Conservation (phyloP, 1,140 invertebrate species). For the Asbolus verrucosus region DNA sequence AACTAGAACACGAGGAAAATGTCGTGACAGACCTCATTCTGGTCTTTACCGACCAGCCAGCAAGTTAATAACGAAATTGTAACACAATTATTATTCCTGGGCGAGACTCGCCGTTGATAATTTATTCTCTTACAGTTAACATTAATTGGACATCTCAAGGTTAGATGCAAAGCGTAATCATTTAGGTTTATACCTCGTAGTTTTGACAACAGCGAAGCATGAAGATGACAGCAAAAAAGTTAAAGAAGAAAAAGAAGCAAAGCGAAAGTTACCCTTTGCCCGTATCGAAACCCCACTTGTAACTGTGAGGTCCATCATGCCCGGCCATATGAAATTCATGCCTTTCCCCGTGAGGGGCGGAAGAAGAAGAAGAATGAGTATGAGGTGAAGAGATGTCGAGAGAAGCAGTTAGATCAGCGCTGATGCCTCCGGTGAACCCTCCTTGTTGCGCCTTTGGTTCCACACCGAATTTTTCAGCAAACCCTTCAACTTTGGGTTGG, state of each 20-base stretch:
- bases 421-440: not conserved
- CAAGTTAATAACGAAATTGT: not conserved
- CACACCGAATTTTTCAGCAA: not conserved
- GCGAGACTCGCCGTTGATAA: too few relatives aligned
- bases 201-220: too few relatives aligned
- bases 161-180: not conserved
- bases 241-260: not conserved
- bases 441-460: not conserved
- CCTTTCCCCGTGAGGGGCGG: conserved; percentile 55
- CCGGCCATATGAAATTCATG: conserved; percentile 73
- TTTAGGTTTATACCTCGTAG: too few relatives aligned
- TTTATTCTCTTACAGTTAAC: not conserved
- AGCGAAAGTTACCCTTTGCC: conserved; percentile 78
- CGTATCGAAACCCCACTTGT: conserved; percentile 89
- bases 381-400: not conserved
- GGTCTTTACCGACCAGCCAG: too few relatives aligned
- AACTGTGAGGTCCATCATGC: conserved; percentile 84
- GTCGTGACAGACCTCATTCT: conserved; percentile 15
- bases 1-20: conserved; percentile 30
- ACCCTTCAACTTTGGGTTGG: conserved; percentile 14
- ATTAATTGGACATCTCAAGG: not conserved
- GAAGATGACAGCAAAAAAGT: too few relatives aligned
- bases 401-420: conserved; percentile 23
- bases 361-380: conserved; percentile 28
- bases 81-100: too few relatives aligned